Conservation (phyloP, 2,888 invertebrate species). For the Osmoderma eremita region DNA sequence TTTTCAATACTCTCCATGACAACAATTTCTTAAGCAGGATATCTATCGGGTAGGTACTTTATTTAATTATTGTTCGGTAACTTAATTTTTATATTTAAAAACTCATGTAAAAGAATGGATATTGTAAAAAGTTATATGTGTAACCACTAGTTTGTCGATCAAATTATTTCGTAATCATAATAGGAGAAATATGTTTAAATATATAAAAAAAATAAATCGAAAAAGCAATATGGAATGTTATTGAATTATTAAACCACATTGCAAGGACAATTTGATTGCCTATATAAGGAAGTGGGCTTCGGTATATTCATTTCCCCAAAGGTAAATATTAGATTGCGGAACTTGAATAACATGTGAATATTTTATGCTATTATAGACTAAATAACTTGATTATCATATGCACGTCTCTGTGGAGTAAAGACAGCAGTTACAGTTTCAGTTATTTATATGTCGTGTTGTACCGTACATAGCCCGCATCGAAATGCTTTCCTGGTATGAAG, state of each 20-base stretch:
- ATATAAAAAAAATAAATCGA: not conserved
- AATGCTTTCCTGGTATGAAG: too few species aligned
- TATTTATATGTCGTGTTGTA: slow-evolving; percentile 1
- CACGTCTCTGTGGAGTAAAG: slow-evolving; percentile 6
- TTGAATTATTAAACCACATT: slow-evolving; percentile 22
- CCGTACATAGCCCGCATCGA: not conserved
- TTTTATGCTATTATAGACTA: slow-evolving; percentile 20
- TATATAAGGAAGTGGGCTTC: slow-evolving; percentile 26
- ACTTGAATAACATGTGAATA: slow-evolving; percentile 29
- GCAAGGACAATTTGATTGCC: slow-evolving; percentile 12
- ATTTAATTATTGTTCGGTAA: too few species aligned
- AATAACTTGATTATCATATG: slow-evolving; percentile 22
- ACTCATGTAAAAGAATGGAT: too few species aligned
- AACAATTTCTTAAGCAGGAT: too few species aligned
- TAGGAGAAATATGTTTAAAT: too few species aligned
- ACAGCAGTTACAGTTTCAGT: slow-evolving; percentile 22
- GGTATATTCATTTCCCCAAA: slow-evolving; percentile 19
- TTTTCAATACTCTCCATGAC: too few species aligned
- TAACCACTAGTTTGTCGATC: too few species aligned
- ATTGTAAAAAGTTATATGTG: too few species aligned
- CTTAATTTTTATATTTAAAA: too few species aligned
- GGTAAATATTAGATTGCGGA: slow-evolving; percentile 23
- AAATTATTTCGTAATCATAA: too few species aligned
- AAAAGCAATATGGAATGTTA: slow-evolving; percentile 11
- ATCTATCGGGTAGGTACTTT: too few species aligned